These are phyloP conservation scores for Cosmia pyralina DNA, from an alignment of 2,888 invertebrate genomes.

Conservation along the genomic window DNA sequence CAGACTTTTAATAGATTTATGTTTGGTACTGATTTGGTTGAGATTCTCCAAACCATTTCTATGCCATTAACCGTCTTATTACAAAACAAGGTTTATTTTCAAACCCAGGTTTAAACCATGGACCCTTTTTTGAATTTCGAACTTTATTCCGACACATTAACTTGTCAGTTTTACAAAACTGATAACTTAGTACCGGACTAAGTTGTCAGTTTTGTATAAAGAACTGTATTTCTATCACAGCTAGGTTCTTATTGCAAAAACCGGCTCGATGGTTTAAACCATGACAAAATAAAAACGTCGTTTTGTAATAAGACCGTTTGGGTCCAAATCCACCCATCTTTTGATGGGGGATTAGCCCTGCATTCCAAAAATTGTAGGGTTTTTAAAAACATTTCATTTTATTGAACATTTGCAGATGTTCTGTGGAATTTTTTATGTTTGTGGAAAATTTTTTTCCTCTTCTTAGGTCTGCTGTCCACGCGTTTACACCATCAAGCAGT, in stretches of 20 bases:
- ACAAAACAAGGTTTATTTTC: no score
- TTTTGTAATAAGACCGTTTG: no score
- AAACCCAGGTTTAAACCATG: no score
- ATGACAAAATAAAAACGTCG: no score
- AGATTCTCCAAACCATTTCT: constrained; percentile 39
- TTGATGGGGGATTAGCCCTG: constrained; percentile 52
- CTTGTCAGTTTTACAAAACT: no score
- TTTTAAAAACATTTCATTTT: background rate
- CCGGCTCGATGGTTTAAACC: no score
- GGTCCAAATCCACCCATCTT: constrained; percentile 63
- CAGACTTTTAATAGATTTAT: constrained; percentile 47
- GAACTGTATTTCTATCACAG: no score
- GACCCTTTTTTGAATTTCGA: no score
- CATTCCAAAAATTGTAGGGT: constrained; percentile 47
- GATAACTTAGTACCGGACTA: no score
- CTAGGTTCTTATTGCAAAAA: no score
- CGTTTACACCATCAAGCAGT: constrained; percentile 8
- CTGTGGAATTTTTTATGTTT: background rate
- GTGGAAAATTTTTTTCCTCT: background rate
- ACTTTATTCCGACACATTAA: no score
- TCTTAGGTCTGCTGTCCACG: constrained; percentile 1
- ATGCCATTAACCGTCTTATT: constrained; percentile 60
- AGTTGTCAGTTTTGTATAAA: no score
- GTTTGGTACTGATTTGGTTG: constrained; percentile 9
- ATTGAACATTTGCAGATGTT: constrained; percentile 3